phyloP scores from a whole-genome alignment of 2,888 invertebrate genomes.

The Drosophila suboccidentalis region DNA sequence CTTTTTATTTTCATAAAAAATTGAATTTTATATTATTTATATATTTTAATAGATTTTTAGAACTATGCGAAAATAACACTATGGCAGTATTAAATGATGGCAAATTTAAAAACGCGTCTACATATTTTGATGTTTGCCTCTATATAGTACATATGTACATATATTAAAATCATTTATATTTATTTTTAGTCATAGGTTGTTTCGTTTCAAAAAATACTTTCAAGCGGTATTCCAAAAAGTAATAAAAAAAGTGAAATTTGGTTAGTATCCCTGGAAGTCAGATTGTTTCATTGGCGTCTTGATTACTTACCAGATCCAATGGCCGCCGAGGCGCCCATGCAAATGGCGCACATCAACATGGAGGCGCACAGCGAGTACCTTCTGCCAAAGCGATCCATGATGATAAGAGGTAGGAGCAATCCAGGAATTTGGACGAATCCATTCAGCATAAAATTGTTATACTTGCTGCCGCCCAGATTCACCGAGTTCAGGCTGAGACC shows the following conservation, averaged over 20 bases:
- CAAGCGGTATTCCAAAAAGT: too few species aligned
- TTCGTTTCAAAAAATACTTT: too few species aligned
- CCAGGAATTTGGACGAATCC: slow-evolving; percentile 90
- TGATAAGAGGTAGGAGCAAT: slow-evolving; percentile 88
- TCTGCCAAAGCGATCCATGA: slow-evolving; percentile 89
- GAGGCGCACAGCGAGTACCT: slow-evolving; percentile 88
- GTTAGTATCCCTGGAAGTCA: neutral
- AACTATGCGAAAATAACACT: too few species aligned
- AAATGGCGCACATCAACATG: slow-evolving; percentile 88
- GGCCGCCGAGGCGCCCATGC: slow-evolving; percentile 81
- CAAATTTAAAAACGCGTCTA: too few species aligned
- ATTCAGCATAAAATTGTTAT: slow-evolving; percentile 89
- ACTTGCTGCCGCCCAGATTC: slow-evolving; percentile 90
- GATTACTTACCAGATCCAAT: slow-evolving; percentile 65
- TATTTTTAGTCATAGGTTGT: too few species aligned
- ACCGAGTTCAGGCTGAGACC: slow-evolving; percentile 92
- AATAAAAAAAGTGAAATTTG: too few species aligned
- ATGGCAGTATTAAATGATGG: too few species aligned
- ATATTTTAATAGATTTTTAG: neutral
- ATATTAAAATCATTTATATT: too few species aligned
- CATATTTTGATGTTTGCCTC: too few species aligned
- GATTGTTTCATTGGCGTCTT: neutral
- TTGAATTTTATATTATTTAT: neutral
- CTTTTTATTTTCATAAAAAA: too few species aligned
- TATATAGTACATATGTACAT: too few species aligned